Conservation (phyloP, 2,888 invertebrate genomes). For the Beris morrisii region DNA sequence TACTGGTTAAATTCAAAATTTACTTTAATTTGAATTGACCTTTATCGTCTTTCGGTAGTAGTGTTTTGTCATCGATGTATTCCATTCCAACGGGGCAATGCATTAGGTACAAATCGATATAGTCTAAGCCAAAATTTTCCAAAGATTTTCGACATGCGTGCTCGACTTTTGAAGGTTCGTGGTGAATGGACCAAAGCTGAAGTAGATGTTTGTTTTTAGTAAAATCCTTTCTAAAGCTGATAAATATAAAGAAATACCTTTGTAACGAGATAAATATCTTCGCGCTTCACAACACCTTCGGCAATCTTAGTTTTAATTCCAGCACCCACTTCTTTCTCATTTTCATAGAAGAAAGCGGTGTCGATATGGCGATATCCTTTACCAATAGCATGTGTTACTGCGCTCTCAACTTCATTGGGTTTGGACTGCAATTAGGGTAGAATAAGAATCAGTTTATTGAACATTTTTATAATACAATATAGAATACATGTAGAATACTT, state of each 20-base stretch:
- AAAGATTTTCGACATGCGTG: conserved; percentile 69
- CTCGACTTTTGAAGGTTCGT: conserved; percentile 74
- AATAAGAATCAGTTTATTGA: too few relatives aligned
- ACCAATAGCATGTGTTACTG: conserved; percentile 58
- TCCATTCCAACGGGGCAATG: conserved; percentile 74
- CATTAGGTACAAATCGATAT: conserved; percentile 79
- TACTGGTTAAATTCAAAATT: conserved; percentile 57
- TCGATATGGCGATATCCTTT: conserved; percentile 62
- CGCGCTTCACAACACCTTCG: conserved; percentile 55
- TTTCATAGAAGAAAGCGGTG: conserved; percentile 59
- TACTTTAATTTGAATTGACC: too few relatives aligned
- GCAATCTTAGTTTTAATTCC: conserved; percentile 55
- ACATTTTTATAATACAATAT: too few relatives aligned
- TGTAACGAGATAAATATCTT: conserved; percentile 53
- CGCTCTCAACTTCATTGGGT: conserved; percentile 63
- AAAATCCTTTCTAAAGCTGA: neutral
- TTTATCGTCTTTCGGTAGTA: too few relatives aligned
- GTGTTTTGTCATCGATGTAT: too few relatives aligned
- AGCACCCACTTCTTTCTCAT: conserved; percentile 56
- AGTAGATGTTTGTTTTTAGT: conserved; percentile 4
- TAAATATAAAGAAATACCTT: conserved; percentile 44
- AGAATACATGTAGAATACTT: too few relatives aligned
- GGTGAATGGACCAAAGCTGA: conserved; percentile 86
- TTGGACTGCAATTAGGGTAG: conserved; percentile 58
- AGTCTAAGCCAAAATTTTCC: conserved; percentile 70